A percentile compares a stretch with the other conserved stretches of the same genome.
These are phyloP conservation scores for Oreochromis aureus DNA, from an alignment of 2,113 vertebrate genomes.

Conservation along the genomic window DNA sequence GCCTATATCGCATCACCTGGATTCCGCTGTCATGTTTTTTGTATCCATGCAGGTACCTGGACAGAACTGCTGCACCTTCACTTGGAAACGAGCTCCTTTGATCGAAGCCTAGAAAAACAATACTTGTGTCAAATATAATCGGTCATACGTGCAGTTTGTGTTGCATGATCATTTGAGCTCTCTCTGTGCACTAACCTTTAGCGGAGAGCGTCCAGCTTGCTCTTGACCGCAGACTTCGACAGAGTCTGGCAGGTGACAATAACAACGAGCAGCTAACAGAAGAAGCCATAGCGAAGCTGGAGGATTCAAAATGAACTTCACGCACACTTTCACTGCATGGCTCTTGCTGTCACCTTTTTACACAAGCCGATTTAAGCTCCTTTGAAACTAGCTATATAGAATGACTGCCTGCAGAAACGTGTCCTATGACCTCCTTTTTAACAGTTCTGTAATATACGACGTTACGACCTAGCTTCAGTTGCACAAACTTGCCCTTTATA, in stretches of 20 bases:
- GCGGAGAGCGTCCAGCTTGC: neutral
- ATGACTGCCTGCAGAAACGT: neutral
- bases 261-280: neutral
- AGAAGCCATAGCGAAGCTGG: neutral
- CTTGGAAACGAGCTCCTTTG: neutral
- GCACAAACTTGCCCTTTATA: accelerated
- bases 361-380: neutral
- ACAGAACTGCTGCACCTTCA: neutral
- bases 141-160: neutral
- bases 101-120: neutral
- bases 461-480: neutral
- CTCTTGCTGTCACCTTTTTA: neutral
- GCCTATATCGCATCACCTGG: neutral
- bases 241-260: neutral
- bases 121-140: neutral
- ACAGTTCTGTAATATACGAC: neutral
- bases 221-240: neutral
- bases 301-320: neutral
- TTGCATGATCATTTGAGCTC: neutral
- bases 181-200: neutral
- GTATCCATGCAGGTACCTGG: slow-evolving; percentile 4
- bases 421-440: neutral
- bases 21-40: neutral
- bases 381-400: neutral
- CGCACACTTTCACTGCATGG: neutral